phyloP scores from a whole-genome alignment of 1,140 invertebrate species.

The Drosophila carrolli region DNA sequence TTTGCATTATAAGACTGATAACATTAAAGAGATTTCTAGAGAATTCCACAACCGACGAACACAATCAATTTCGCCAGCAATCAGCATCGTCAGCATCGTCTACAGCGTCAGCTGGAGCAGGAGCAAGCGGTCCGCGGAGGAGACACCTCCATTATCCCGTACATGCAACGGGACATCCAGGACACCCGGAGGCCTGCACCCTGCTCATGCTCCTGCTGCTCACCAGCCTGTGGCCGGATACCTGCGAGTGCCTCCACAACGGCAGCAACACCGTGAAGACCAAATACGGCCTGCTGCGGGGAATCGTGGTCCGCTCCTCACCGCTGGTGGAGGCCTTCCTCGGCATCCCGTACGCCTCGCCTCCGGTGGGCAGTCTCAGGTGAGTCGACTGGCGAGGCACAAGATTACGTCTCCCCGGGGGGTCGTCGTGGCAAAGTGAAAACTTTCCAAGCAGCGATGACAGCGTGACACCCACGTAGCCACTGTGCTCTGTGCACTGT shows the following conservation, averaged over 20 bases:
- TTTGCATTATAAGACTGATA: conserved; percentile 85
- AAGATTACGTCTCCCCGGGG: conserved; percentile 35
- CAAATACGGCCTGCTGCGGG: conserved; percentile 94
- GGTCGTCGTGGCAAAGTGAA: conserved; percentile 4
- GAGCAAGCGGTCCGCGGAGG: conserved; percentile 9
- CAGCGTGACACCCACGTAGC: conserved; percentile 23
- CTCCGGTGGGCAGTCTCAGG: conserved; percentile 85
- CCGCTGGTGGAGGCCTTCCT: conserved; percentile 96
- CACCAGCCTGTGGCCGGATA: conserved; percentile 72
- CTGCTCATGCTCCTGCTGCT: conserved; percentile 62
- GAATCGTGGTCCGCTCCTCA: conserved; percentile 91
- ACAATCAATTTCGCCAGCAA: conserved; percentile 44
- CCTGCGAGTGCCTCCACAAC: conserved; percentile 74
- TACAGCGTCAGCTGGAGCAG: neutral
- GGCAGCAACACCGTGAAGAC: conserved; percentile 92
- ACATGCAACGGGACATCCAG: conserved; percentile 31
- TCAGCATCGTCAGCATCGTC: conserved; percentile 26
- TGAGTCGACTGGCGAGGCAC: conserved; percentile 56
- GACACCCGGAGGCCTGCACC: conserved; percentile 45
- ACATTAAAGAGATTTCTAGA: conserved; percentile 84
- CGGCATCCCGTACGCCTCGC: conserved; percentile 95
- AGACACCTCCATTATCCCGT: conserved; percentile 16
- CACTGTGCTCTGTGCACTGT: no score
- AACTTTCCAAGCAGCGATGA: conserved; percentile 7
- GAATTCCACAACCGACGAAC: conserved; percentile 58